These are phyloP conservation scores for Bombus terrestris DNA, from an alignment of 1,140 invertebrate genomes.

Conservation along the genomic window DNA sequence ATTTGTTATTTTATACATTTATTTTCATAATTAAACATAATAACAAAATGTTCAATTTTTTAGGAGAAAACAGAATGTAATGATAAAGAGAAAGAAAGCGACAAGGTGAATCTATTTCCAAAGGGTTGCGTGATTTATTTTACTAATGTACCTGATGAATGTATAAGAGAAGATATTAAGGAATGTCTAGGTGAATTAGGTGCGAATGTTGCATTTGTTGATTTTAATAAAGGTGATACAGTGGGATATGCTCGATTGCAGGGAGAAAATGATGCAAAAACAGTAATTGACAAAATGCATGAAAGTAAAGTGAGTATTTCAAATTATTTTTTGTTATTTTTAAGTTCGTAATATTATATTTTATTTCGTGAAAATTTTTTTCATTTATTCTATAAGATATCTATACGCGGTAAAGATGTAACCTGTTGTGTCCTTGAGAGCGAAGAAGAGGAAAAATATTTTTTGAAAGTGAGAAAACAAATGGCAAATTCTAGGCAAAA, in stretches of 20 bases:
- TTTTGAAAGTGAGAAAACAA: constrained; percentile 85
- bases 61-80: constrained; percentile 59
- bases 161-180: constrained; percentile 88
- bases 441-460: constrained; percentile 87
- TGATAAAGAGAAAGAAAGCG: constrained; percentile 75
- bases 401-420: constrained; percentile 76
- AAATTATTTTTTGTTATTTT: background rate
- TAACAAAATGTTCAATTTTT: background rate
- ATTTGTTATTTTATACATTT: constrained; percentile 32
- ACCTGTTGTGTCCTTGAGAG: constrained; percentile 85
- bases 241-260: constrained; percentile 88
- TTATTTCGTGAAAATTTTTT: background rate
- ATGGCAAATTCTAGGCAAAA: constrained; percentile 84
- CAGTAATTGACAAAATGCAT: constrained; percentile 85
- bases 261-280: constrained; percentile 87
- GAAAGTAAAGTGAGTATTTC: constrained; percentile 82
- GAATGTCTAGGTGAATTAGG: constrained; percentile 85
- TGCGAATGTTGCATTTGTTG: constrained; percentile 88
- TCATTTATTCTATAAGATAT: constrained; percentile 29
- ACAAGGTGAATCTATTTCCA: constrained; percentile 82
- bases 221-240: constrained; percentile 88
- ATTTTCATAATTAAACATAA: background rate
- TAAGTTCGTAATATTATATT: background rate
- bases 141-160: constrained; percentile 84
- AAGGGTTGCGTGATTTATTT: constrained; percentile 89